phyloP scores from a whole-genome alignment of 2,113 vertebrate species.

The Atractosteus spatula region DNA sequence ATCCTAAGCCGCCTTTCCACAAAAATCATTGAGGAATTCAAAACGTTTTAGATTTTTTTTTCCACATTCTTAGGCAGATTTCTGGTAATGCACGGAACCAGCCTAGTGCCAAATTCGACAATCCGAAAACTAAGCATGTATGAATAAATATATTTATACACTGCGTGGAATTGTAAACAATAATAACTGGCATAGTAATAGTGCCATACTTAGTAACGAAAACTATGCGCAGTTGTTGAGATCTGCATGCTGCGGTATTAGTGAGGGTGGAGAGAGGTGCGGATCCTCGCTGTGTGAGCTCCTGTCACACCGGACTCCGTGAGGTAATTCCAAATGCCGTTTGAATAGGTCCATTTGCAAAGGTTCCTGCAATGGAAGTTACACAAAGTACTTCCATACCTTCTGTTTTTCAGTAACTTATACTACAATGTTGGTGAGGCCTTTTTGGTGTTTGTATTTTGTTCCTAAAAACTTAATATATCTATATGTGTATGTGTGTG shows the following conservation, averaged over 20 bases:
- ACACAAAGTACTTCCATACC: slow-evolving; percentile 76
- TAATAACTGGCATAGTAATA: no score
- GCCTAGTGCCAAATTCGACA: no score
- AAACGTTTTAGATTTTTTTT: slow-evolving; percentile 81
- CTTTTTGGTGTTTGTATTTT: no score
- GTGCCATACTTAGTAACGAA: no score
- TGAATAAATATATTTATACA: no score
- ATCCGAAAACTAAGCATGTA: slow-evolving; percentile 16
- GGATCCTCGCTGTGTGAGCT: slow-evolving; percentile 65
- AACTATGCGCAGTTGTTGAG: no score
- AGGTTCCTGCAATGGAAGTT: slow-evolving; percentile 84
- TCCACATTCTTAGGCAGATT: slow-evolving; percentile 86
- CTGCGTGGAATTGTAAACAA: no score
- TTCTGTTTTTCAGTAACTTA: slow-evolving; percentile 58
- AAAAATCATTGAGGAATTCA: slow-evolving; percentile 97
- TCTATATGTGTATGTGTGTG: no score
- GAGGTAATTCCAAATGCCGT: slow-evolving; percentile 83
- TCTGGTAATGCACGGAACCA: slow-evolving; percentile 55
- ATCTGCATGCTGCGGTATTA: no score
- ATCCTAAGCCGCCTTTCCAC: slow-evolving; percentile 94
- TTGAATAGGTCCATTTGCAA: slow-evolving; percentile 81
- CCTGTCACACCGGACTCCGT: slow-evolving; percentile 67
- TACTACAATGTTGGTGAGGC: no score
- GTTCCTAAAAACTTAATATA: no score
- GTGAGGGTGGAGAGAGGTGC: no score